These are phyloP conservation scores for Xiphophorus maculatus DNA, from an alignment of 2,113 vertebrate genomes.

Conservation along the genomic window DNA sequence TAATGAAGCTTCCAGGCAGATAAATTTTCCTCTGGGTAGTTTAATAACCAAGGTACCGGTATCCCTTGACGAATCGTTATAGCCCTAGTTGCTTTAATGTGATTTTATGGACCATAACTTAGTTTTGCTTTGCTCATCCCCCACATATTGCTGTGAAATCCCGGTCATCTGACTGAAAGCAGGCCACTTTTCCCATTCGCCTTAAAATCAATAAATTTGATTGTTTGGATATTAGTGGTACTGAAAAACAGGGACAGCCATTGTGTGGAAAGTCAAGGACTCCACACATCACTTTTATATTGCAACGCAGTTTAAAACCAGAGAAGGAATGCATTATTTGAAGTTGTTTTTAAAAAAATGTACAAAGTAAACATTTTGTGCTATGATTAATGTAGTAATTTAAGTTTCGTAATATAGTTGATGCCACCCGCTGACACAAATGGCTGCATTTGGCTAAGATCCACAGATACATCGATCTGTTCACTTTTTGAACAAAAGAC, in stretches of 20 bases:
- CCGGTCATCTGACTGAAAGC: neutral
- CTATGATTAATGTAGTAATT: neutral
- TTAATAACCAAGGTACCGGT: no score
- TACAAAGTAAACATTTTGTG: neutral
- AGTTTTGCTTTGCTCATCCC: neutral
- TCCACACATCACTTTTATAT: neutral
- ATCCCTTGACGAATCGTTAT: no score
- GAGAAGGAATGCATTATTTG: neutral
- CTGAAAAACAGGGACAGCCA: neutral
- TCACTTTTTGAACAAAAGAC: no score
- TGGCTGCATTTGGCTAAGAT: neutral
- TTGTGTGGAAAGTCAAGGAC: neutral
- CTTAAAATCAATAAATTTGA: neutral
- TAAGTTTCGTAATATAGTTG: neutral
- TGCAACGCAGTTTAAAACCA: neutral
- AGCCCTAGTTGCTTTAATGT: no score
- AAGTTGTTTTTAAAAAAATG: neutral
- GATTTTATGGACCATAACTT: no score
- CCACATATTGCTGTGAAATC: neutral
- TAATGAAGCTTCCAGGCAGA: no score
- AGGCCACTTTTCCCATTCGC: neutral
- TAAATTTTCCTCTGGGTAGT: no score
- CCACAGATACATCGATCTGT: no score
- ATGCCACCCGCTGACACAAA: neutral
- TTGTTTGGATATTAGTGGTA: neutral